Conservation (phyloP, 2,888 invertebrate genomes). For the Drosophila lutescens region DNA sequence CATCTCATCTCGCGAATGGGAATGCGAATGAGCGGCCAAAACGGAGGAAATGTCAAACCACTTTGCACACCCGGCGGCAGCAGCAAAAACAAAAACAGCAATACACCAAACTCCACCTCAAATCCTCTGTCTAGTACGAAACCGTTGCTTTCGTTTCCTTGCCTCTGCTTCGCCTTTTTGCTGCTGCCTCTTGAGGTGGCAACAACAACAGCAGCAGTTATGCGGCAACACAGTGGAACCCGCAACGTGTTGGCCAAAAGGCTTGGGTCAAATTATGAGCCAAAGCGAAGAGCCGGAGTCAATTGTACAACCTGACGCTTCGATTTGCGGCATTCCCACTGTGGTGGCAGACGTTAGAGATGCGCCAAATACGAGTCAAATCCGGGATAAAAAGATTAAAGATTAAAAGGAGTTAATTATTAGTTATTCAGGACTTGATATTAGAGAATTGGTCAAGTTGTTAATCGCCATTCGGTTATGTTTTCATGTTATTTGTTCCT, state of each 20-base stretch:
- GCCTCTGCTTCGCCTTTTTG: conserved; percentile 16
- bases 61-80: conserved; percentile 61
- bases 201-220: conserved; percentile 18
- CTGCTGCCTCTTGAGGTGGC: conserved; percentile 44
- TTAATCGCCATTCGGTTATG: too few species aligned
- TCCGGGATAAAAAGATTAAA: background rate
- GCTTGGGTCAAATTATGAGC: conserved; percentile 69
- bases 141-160: conserved; percentile 39
- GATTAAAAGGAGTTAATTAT: too few species aligned
- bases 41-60: conserved; percentile 77
- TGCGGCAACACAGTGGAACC: conserved; percentile 55
- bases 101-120: conserved; percentile 6
- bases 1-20: conserved; percentile 20
- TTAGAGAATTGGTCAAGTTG: too few species aligned
- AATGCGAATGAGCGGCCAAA: conserved; percentile 71
- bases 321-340: conserved; percentile 57
- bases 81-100: conserved; percentile 32
- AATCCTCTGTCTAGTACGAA: conserved; percentile 20
- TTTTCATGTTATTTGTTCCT: too few species aligned
- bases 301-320: conserved; percentile 71
- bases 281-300: conserved; percentile 45
- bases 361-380: background rate
- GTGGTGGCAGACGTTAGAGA: conserved; percentile 44
- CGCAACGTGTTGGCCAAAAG: conserved; percentile 61
- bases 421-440: too few species aligned